phyloP scores from a whole-genome alignment of 2,797 vertebrate species.

The Liparis tanakae region DNA sequence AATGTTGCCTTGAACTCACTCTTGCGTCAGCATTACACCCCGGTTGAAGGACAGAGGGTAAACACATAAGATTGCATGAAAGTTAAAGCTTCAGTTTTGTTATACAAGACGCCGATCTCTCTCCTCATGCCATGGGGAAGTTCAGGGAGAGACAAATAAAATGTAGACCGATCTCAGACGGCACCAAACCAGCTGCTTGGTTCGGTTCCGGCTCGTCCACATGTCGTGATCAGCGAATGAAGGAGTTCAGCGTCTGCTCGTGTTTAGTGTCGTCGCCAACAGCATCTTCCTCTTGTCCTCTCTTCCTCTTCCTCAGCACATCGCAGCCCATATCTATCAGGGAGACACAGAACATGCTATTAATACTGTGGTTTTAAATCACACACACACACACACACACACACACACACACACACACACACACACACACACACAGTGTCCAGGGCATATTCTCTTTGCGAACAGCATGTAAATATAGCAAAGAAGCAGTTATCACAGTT shows the following conservation, averaged over 20 bases:
- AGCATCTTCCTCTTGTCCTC: constrained; percentile 13
- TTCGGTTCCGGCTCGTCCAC: constrained; percentile 5
- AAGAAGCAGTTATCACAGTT: constrained; percentile 24
- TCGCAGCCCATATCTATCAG: constrained; percentile 40
- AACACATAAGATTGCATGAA: not conserved
- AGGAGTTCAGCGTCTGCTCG: constrained; percentile 3
- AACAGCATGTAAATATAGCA: constrained; percentile 53
- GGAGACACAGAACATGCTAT: constrained; percentile 52
- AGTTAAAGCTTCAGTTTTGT: constrained; percentile 3
- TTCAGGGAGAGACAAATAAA: constrained; percentile 8
- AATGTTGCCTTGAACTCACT: not conserved
- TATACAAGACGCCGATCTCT: constrained; percentile 1
- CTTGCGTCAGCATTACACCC: not conserved
- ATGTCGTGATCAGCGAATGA: too few relatives aligned
- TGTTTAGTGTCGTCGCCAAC: constrained; percentile 2
- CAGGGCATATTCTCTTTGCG: constrained; percentile 35
- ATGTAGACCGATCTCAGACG: constrained; percentile 7
- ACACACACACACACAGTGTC: constrained; percentile 12
- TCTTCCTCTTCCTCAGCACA: constrained; percentile 20
- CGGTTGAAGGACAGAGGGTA: not conserved
- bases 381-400: constrained; percentile 10
- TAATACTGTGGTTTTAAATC: constrained; percentile 50
- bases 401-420: not conserved
- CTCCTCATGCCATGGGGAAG: not conserved
- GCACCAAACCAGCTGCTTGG: not conserved